phyloP scores from a whole-genome alignment of 2,113 vertebrate species.

The Typhlomys cinereus region DNA sequence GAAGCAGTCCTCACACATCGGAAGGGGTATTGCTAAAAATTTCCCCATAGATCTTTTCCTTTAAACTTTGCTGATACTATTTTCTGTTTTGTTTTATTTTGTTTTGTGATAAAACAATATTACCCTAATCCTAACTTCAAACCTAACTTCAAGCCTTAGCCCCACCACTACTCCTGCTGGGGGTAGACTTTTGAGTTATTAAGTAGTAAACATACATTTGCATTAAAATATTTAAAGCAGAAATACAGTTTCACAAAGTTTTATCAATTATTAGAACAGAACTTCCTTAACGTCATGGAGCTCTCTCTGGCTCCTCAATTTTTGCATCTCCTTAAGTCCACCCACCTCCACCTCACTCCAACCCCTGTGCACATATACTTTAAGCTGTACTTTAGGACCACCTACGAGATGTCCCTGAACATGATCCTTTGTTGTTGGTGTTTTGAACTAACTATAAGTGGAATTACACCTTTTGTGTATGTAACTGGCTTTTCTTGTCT shows the following conservation, averaged over 20 bases:
- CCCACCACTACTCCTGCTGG: background rate
- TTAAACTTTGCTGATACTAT: background rate
- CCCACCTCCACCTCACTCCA: background rate
- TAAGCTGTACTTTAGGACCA: background rate
- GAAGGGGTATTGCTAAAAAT: fast-evolving
- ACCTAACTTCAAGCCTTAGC: background rate
- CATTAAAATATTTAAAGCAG: background rate
- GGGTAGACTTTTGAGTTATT: background rate
- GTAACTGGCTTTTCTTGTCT: background rate
- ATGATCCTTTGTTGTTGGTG: fast-evolving
- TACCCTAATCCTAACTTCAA: background rate
- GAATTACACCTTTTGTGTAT: too few relatives aligned
- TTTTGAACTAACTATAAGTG: background rate
- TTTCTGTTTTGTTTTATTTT: background rate
- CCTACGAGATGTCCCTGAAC: background rate
- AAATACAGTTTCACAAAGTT: background rate
- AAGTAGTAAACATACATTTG: background rate
- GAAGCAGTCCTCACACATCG: background rate
- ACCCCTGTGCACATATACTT: too few relatives aligned
- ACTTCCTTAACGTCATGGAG: background rate
- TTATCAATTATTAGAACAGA: background rate
- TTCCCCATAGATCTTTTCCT: background rate
- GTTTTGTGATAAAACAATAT: background rate
- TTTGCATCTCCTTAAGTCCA: fast-evolving
- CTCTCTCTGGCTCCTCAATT: fast-evolving